Percentiles rank a stretch among this genome's conserved stretches.
Evolutionary conservation across 2,113 vertebrate species (phyloP).

Genomic region (Cebidichthys violaceus): DNA sequence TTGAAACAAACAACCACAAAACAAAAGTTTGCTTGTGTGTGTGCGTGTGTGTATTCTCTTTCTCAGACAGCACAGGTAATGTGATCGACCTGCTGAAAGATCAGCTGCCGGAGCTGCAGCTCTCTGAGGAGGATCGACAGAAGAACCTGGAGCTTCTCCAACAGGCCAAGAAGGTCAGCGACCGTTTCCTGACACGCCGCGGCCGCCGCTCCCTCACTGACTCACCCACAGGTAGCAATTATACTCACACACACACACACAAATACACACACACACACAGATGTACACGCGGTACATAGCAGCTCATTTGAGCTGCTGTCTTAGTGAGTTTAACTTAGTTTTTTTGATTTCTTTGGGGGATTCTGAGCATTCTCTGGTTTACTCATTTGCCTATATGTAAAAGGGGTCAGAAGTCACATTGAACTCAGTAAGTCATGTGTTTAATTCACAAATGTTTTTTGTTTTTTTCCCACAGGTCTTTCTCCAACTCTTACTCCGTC

Average conservation of each 20-base stretch:
- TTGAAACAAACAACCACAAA: not conserved
- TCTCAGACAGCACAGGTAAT: constrained; percentile 88
- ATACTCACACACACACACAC: not conserved
- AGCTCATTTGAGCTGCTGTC: not conserved
- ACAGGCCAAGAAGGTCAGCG: constrained; percentile 95
- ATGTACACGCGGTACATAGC: not conserved
- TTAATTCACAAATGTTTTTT: not conserved
- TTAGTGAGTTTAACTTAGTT: not conserved
- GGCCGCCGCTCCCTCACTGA: constrained; percentile 91
- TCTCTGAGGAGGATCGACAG: constrained; percentile 95
- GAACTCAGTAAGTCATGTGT: not conserved
- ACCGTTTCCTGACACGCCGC: constrained; percentile 91
- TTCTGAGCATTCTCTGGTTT: not conserved
- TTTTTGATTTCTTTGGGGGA: not conserved
- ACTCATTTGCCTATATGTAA: not conserved
- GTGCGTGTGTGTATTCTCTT: not conserved
- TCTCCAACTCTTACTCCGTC: constrained; percentile 86
- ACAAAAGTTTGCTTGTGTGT: not conserved
- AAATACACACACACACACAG: constrained; percentile 1
- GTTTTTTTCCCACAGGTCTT: constrained; percentile 72
- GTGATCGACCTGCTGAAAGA: constrained; percentile 95
- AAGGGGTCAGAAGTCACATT: not conserved
- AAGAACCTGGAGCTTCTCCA: constrained; percentile 95
- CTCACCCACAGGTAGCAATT: constrained; percentile 85
- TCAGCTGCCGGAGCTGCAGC: constrained; percentile 91